phyloP scores from a whole-genome alignment of 1,140 invertebrate genomes.

The Marisa cornuarietis region DNA sequence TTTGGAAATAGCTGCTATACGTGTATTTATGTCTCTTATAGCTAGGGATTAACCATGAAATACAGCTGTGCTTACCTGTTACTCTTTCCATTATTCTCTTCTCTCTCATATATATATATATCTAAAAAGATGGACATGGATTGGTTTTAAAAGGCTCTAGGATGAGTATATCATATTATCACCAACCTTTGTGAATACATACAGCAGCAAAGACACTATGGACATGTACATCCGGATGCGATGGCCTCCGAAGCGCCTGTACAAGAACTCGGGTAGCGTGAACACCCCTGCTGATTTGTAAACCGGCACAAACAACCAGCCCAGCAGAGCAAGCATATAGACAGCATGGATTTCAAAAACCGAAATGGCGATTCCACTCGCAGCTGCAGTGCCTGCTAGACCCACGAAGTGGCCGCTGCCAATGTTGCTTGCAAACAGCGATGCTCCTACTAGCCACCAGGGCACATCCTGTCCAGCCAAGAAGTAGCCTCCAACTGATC shows the following conservation, averaged over 20 bases:
- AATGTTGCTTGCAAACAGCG: conserved; percentile 74
- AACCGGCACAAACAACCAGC: conserved; percentile 4
- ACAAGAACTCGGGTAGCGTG: conserved; percentile 73
- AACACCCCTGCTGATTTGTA: conserved; percentile 40
- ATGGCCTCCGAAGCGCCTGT: conserved; percentile 71
- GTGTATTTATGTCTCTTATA: too few species aligned
- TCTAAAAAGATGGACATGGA: too few species aligned
- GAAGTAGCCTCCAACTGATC: conserved; percentile 5
- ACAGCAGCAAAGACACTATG: conserved; percentile 69
- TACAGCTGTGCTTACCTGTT: too few species aligned
- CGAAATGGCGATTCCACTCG: conserved; percentile 67
- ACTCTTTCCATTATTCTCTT: too few species aligned
- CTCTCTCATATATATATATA: too few species aligned
- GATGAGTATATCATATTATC: too few species aligned
- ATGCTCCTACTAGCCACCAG: conserved; percentile 69
- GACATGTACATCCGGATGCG: conserved; percentile 70
- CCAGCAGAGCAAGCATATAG: background rate
- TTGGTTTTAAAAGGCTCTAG: too few species aligned
- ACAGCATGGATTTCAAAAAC: conserved; percentile 70
- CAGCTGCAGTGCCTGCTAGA: conserved; percentile 69
- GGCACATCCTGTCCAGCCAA: background rate
- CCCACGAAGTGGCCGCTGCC: conserved; percentile 71
- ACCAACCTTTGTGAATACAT: conserved; percentile 70
- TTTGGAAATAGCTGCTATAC: too few species aligned
- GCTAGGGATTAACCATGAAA: too few species aligned